Conservation (phyloP, 2,113 vertebrate genomes). For the human (Homo sapiens) region GRCh38 chr7:21112001-21112500, state of each 20-base stretch:
- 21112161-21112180: conserved; percentile 94
- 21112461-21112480: conserved; percentile 70
- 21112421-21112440: conserved; percentile 46
- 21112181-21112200: conserved; percentile 92
- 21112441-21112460: conserved; percentile 62
- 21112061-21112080: conserved; percentile 86
- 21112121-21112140: conserved; percentile 89
- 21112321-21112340: conserved; percentile 68
- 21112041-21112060: conserved; percentile 82
- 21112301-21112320: conserved; percentile 73
- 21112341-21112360: neutral
- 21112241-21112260: conserved; percentile 92
- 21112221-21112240: conserved; percentile 94
- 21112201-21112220: conserved; percentile 91
- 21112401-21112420: conserved; percentile 1
- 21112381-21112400: conserved; percentile 67
- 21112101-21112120: conserved; percentile 86
- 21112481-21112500: conserved; percentile 69
- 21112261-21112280: conserved; percentile 83
- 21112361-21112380: conserved; percentile 53
- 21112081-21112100: conserved; percentile 89
- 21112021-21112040: conserved; percentile 82
- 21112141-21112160: conserved; percentile 89
- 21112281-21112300: conserved; percentile 75
- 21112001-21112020: conserved; percentile 83